Conservation (phyloP, 2,888 invertebrate species). For the Tetragnatha montana region DNA sequence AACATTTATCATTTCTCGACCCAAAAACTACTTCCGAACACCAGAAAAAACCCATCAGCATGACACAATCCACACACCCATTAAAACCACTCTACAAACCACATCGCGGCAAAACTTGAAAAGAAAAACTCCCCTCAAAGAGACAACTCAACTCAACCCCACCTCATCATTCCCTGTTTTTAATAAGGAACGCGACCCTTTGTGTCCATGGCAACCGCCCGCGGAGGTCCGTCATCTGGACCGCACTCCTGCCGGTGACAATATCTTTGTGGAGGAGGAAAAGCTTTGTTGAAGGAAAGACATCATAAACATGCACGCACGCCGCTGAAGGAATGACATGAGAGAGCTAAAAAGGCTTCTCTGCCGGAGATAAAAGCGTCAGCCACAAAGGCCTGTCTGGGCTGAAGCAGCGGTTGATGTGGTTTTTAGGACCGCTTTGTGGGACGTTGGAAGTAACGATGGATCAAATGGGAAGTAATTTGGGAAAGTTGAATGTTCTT, state of each 20-base stretch:
- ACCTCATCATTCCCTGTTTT: not conserved
- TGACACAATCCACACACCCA: too few relatives aligned
- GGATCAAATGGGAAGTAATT: not conserved
- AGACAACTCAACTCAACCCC: not conserved
- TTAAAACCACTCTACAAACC: too few relatives aligned
- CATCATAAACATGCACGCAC: too few relatives aligned
- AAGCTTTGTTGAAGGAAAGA: too few relatives aligned
- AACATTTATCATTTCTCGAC: too few relatives aligned
- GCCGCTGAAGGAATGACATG: not conserved
- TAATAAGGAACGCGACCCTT: slow-evolving; percentile 25
- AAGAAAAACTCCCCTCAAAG: not conserved
- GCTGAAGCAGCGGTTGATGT: not conserved
- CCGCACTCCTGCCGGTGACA: slow-evolving; percentile 47
- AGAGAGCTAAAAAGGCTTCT: not conserved
- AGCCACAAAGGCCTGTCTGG: not conserved
- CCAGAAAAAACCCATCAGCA: too few relatives aligned
- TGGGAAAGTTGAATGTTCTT: not conserved
- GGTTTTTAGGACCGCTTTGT: not conserved
- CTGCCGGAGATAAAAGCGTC: not conserved
- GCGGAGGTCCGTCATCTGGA: slow-evolving; percentile 22
- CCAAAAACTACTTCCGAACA: too few relatives aligned
- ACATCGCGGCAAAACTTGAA: too few relatives aligned
- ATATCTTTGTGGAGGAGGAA: slow-evolving; percentile 37
- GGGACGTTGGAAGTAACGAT: not conserved
- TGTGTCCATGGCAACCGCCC: slow-evolving; percentile 21